Base-by-base conservation (phyloP, 2,797 vertebrate genomes). In the Carapus acus region DNA sequence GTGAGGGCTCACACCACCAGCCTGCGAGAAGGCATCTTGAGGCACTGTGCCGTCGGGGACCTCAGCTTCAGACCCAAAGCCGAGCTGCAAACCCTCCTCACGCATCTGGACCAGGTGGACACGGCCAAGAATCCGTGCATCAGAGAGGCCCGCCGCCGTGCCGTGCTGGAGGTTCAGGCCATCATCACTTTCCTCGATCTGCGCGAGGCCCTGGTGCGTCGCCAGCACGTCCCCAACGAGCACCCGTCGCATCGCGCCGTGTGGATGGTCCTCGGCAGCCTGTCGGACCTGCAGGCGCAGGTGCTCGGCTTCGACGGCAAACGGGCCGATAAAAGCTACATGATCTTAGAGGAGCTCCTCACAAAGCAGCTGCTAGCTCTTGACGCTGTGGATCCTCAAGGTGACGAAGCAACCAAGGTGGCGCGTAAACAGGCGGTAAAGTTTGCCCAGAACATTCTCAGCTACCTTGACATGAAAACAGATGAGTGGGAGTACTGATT, bases 401-500 rank as follows among this genome's bases (percentile, higher is more conserved):
- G 96, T 0, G 90, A 98, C 1, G 91, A 92, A 67, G 79, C 63
- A 16, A 90, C 91, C 43, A 98, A 98, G 79, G 78, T 79, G 38
- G 93, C 95, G 39, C 82, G 96, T 43, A 98, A 96, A 55, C 96
- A 97, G 84, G 95, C 95, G 0, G 96, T 99, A 54, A 96, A 93
- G 81, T 91, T 96, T 0, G 94, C 95, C 17, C 96, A 99, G 86
- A 97, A 94, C 81, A 94, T 95, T 76, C 92, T 99, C 56, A 90
- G 90, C 87, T 96, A 96, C 58, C 88, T 98, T 56, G 96, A 99
- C 88, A 89, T 97, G 89, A 98, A 96, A 82, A 98, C 96, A 0
- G 95, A 98, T 56, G 92, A 96, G 69, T 97, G 94, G 94, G 95
- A 99, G 70, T 98, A 99, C 74, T 99, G 78, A 86, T 11, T 6